Percentiles rank a stretch among this genome's conserved stretches.
Conservation (phyloP, 1,140 invertebrate genomes). For the Atta cephalotes region DNA sequence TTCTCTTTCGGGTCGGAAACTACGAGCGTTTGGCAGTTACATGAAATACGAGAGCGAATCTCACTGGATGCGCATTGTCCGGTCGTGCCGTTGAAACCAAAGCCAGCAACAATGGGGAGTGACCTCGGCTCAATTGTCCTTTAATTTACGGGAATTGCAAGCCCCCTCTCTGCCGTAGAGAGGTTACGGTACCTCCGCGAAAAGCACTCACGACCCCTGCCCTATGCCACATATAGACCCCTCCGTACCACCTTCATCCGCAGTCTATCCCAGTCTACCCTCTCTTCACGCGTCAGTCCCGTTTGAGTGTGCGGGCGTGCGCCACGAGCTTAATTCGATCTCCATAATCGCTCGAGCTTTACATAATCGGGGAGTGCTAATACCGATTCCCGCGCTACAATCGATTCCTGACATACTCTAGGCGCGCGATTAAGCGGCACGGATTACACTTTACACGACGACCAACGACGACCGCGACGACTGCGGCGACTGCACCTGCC, state of each 20-base stretch:
- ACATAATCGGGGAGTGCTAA: slow-evolving; percentile 79
- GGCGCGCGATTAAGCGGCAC: slow-evolving; percentile 71
- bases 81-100: slow-evolving; percentile 75
- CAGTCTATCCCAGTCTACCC: slow-evolving; percentile 1
- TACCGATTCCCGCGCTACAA: slow-evolving; percentile 72
- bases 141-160: slow-evolving; percentile 83
- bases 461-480: not conserved
- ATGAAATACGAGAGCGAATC: slow-evolving; percentile 81
- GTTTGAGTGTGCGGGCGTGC: slow-evolving; percentile 70
- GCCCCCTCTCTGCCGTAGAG: slow-evolving; percentile 57
- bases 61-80: slow-evolving; percentile 79
- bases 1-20: slow-evolving; percentile 75
- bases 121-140: slow-evolving; percentile 83
- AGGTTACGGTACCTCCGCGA: slow-evolving; percentile 43
- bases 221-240: slow-evolving; percentile 35
- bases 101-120: slow-evolving; percentile 81
- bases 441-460: slow-evolving; percentile 71
- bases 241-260: not conserved
- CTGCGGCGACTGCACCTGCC: slow-evolving; percentile 35
- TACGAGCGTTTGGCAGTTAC: slow-evolving; percentile 81
- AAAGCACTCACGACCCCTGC: slow-evolving; percentile 64
- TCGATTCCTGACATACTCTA: slow-evolving; percentile 70
- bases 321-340: slow-evolving; percentile 81
- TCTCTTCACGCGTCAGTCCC: slow-evolving; percentile 69
- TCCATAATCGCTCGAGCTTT: slow-evolving; percentile 81